A percentile compares a stretch with the other conserved stretches of the same genome.
Conservation (phyloP, 2,113 vertebrate species). For the Pseudorectes ferrugineus region DNA sequence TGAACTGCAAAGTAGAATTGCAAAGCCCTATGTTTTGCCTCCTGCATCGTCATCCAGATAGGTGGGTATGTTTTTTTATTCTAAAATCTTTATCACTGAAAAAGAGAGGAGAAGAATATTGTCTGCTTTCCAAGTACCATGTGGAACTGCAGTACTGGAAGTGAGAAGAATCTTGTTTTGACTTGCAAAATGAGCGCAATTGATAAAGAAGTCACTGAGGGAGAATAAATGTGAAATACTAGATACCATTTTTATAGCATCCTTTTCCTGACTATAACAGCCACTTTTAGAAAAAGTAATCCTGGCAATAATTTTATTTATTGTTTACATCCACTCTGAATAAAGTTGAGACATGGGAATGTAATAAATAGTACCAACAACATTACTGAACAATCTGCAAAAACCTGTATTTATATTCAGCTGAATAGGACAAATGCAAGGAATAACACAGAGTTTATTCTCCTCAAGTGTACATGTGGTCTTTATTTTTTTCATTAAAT, state of each 20-base stretch:
- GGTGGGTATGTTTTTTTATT: not conserved
- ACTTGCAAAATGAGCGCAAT: slow-evolving; percentile 36
- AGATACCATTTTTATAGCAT: slow-evolving; percentile 24
- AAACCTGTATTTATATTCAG: not conserved
- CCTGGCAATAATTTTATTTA: slow-evolving; percentile 17
- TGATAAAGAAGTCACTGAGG: slow-evolving; percentile 32
- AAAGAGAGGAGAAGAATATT: not conserved
- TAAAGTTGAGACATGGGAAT: not conserved
- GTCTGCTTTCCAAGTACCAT: not conserved
- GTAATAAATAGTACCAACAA: not conserved
- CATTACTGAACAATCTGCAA: not conserved
- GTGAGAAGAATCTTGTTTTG: slow-evolving; percentile 22
- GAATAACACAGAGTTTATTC: not conserved
- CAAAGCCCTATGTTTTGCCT: not conserved
- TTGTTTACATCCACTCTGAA: not conserved
- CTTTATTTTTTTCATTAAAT: not conserved
- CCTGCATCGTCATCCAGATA: not conserved
- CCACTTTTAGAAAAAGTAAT: not conserved
- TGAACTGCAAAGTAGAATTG: not conserved
- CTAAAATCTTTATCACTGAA: not conserved
- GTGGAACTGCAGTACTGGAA: not conserved
- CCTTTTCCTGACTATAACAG: slow-evolving; percentile 10
- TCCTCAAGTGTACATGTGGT: not conserved
- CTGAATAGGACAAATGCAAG: not conserved
- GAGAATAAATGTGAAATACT: slow-evolving; percentile 33